These are phyloP conservation scores for Malurus splendens DNA, from an alignment of 2,797 vertebrate species.

Conservation along the genomic window DNA sequence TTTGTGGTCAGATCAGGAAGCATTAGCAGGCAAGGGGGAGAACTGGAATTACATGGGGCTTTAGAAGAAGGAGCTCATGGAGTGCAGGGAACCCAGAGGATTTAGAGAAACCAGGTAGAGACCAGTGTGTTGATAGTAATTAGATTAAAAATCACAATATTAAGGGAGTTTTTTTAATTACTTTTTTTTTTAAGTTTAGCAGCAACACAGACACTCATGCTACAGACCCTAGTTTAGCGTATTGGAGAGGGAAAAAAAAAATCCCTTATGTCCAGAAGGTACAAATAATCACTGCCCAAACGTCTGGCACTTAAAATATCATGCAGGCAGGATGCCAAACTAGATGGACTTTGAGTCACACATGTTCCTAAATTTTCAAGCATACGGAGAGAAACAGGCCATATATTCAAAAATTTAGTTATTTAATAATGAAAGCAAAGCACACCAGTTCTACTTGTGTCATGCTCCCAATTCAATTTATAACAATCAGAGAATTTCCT, in stretches of 20 bases:
- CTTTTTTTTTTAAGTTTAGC: background rate
- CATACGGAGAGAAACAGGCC: background rate
- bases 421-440: background rate
- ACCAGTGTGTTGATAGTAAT: background rate
- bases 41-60: background rate
- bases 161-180: background rate
- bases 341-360: background rate
- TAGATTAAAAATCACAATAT: background rate
- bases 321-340: background rate
- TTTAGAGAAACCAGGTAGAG: background rate
- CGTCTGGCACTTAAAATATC: background rate
- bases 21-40: background rate
- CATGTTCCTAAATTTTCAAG: background rate
- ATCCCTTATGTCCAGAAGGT: background rate
- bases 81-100: background rate
- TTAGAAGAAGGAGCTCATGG: background rate
- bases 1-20: background rate
- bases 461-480: background rate
- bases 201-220: background rate
- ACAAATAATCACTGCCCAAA: background rate
- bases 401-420: background rate
- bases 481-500: background rate
- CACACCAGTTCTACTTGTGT: background rate
- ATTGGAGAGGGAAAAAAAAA: fast-evolving
- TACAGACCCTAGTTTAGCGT: background rate